Conservation (phyloP, 2,113 vertebrate species). For the Istiophorus platypterus region DNA sequence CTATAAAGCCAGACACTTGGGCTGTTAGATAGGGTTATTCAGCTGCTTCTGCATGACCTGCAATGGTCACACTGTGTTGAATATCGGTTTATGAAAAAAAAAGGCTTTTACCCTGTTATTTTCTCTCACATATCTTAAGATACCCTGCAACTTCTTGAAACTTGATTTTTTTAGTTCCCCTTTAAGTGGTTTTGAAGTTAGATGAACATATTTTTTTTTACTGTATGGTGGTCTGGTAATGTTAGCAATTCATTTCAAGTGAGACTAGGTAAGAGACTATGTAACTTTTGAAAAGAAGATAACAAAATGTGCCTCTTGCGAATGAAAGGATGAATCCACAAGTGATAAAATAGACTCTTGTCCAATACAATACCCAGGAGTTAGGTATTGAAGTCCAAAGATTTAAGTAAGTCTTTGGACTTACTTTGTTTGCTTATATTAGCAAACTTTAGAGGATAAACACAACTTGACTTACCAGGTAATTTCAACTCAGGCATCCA, state of each 20-base stretch:
- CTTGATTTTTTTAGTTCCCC: neutral
- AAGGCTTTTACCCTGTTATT: neutral
- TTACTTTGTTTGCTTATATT: neutral
- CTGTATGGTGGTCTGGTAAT: neutral
- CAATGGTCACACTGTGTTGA: constrained; percentile 9
- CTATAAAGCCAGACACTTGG: constrained; percentile 42
- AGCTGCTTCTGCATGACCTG: constrained; percentile 24
- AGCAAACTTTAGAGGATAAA: neutral
- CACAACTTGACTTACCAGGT: neutral
- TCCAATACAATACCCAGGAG: neutral
- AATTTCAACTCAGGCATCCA: neutral
- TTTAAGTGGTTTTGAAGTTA: neutral
- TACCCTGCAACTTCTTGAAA: neutral
- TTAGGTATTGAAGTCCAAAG: too few relatives aligned
- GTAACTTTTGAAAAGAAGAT: too few relatives aligned
- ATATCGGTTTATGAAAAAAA: constrained; percentile 17
- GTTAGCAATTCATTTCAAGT: neutral
- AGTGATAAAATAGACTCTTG: neutral
- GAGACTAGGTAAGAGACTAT: too few relatives aligned
- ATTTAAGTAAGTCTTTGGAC: too few relatives aligned
- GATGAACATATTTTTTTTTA: neutral
- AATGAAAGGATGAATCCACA: too few relatives aligned
- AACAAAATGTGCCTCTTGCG: neutral
- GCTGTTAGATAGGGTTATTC: constrained; percentile 37
- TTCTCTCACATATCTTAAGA: neutral